Evolutionary conservation across 2,888 invertebrate species (phyloP).

Genomic region (Hemicrepidius hirtus): DNA sequence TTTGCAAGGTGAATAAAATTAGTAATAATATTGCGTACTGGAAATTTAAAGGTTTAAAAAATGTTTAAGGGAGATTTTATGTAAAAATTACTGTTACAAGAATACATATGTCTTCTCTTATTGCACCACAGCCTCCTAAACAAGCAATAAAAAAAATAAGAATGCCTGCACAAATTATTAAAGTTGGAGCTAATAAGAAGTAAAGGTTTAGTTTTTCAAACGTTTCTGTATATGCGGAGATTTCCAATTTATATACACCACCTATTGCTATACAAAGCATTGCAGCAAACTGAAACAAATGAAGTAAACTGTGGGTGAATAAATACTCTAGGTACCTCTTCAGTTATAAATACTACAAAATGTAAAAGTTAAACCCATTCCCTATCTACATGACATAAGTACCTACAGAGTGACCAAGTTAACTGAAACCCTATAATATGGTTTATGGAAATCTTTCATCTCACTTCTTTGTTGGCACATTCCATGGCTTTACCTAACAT

Average conservation of each 20-base stretch:
- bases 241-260: constrained; percentile 73
- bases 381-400: no score
- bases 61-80: not conserved
- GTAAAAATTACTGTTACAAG: not conserved
- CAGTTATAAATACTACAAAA: no score
- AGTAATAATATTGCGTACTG: not conserved
- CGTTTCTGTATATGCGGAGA: constrained; percentile 70
- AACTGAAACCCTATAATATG: no score
- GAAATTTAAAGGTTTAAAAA: not conserved
- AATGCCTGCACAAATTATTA: constrained; percentile 80
- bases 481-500: no score
- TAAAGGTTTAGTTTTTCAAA: constrained; percentile 66
- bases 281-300: constrained; percentile 11
- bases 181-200: constrained; percentile 75
- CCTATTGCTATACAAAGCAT: constrained; percentile 66
- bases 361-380: no score
- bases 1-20: not conserved
- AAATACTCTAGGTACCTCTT: no score
- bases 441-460: no score
- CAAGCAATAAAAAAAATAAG: constrained; percentile 74
- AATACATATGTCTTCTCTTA: constrained; percentile 63
- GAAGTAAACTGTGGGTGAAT: no score
- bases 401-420: no score
- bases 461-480: no score
- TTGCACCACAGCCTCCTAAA: constrained; percentile 71